Conservation (phyloP, 2,888 invertebrate genomes). For the Cantharis flavilabris region DNA sequence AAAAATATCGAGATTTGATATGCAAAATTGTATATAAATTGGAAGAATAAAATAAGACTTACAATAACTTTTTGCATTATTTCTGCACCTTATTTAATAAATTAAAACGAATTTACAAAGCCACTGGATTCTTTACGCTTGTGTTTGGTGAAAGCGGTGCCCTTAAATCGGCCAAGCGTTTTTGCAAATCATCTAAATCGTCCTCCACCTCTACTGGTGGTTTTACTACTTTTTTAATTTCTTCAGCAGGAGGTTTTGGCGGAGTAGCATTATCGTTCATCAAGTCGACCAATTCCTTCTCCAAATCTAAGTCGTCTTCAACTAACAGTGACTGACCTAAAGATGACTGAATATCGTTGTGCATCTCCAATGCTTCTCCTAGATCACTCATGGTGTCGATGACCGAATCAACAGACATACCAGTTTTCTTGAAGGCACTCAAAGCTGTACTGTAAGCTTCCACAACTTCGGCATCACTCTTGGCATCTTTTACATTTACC, state of each 20-base stretch:
- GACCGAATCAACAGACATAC: constrained; percentile 70
- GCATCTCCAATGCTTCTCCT: constrained; percentile 66
- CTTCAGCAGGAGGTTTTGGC: constrained; percentile 4
- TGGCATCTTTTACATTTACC: constrained; percentile 63
- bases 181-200: constrained; percentile 38
- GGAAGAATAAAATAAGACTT: constrained; percentile 4
- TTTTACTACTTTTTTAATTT: background rate
- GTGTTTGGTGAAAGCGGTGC: constrained; percentile 39
- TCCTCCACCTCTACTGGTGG: constrained; percentile 24
- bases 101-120: constrained; percentile 16
- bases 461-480: constrained; percentile 61
- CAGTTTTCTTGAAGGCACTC: constrained; percentile 66
- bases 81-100: constrained; percentile 9
- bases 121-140: constrained; percentile 6
- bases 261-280: constrained; percentile 46
- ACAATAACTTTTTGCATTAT: background rate
- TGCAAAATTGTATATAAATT: constrained; percentile 15
- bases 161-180: constrained; percentile 39
- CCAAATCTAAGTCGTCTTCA: constrained; percentile 66
- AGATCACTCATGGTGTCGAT: constrained; percentile 75
- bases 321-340: constrained; percentile 58
- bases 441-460: constrained; percentile 70
- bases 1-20: constrained; percentile 12
- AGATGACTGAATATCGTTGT: constrained; percentile 62
- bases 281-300: constrained; percentile 68